Evolutionary conservation across 2,113 vertebrate genomes (phyloP).

Genomic region (Indicator indicator): DNA sequence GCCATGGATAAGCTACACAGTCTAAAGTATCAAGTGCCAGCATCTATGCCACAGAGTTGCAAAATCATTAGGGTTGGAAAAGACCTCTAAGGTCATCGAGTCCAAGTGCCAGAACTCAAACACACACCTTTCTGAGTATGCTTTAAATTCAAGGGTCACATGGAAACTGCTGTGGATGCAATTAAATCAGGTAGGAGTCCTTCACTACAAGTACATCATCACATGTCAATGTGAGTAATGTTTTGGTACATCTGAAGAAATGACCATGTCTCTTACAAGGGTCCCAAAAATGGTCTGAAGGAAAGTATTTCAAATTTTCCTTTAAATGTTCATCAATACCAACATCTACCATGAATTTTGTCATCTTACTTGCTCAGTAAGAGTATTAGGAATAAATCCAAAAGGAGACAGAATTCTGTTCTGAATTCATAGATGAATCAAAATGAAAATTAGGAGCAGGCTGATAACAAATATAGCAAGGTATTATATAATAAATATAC

Average conservation of each 20-base stretch:
- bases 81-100: no score
- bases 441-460: neutral
- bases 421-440: neutral
- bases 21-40: neutral
- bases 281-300: neutral
- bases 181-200: neutral
- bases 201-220: neutral
- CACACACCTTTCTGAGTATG: rapidly evolving
- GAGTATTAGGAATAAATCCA: neutral
- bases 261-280: neutral
- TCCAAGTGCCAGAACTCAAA: neutral
- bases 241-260: neutral
- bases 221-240: neutral
- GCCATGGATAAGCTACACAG: neutral
- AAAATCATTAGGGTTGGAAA: no score
- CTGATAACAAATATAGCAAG: neutral
- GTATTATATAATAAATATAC: neutral
- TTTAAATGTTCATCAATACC: neutral
- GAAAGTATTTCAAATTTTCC: neutral
- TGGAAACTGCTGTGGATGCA: neutral
- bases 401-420: neutral
- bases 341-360: neutral
- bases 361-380: neutral
- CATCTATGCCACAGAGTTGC: neutral
- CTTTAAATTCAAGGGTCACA: neutral